A percentile compares a stretch with the other conserved stretches of the same genome.
Conservation (phyloP, 2,888 invertebrate genomes). For the Agonopterix subpropinquella region DNA sequence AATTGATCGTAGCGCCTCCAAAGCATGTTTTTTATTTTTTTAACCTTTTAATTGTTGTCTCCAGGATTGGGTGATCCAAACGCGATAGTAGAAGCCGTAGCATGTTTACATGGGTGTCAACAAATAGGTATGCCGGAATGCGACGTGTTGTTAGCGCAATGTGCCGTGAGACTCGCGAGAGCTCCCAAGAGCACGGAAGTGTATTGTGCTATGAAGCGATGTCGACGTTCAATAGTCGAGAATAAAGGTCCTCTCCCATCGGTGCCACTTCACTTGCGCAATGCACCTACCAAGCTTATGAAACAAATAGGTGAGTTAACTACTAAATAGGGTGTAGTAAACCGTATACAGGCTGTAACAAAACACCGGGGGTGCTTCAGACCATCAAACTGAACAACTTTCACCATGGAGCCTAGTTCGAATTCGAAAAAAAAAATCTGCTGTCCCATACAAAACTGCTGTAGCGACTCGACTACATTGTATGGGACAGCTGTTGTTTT, state of each 20-base stretch:
- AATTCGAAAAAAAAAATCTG: too few species aligned
- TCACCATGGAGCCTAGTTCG: too few species aligned
- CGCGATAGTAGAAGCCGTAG: slow-evolving; percentile 80
- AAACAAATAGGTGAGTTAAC: slow-evolving; percentile 77
- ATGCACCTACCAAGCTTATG: slow-evolving; percentile 88
- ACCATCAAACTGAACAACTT: too few species aligned
- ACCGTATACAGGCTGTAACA: too few species aligned
- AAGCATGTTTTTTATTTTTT: too few species aligned
- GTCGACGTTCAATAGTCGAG: slow-evolving; percentile 75
- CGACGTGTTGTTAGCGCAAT: slow-evolving; percentile 85
- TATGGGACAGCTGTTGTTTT: too few species aligned
- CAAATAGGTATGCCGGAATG: slow-evolving; percentile 89
- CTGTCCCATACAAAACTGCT: too few species aligned
- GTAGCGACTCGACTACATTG: too few species aligned
- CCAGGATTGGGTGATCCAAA: slow-evolving; percentile 80
- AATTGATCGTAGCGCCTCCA: too few species aligned
- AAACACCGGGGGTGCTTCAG: too few species aligned
- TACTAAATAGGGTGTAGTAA: too few species aligned
- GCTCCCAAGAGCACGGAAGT: slow-evolving; percentile 84
- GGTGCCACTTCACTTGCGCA: slow-evolving; percentile 86
- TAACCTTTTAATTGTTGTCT: slow-evolving; percentile 4
- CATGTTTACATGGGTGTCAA: slow-evolving; percentile 87
- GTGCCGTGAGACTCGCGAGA: slow-evolving; percentile 84
- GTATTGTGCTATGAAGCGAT: slow-evolving; percentile 75
- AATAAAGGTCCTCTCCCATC: slow-evolving; percentile 82